phyloP scores from a whole-genome alignment of 1,140 invertebrate species.

The Drosophila sechellia region DNA sequence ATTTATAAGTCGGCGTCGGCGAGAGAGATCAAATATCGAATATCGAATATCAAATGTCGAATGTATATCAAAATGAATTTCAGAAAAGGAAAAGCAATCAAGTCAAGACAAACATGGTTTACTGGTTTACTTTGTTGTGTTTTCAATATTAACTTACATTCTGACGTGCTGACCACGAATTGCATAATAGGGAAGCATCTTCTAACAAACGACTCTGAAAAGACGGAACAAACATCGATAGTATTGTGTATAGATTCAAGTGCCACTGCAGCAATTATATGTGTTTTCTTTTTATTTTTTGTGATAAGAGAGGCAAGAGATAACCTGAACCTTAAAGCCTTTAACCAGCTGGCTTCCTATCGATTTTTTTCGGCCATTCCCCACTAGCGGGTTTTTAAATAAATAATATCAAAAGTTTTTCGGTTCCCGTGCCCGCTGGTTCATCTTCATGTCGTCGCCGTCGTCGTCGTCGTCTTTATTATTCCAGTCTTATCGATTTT shows the following conservation, averaged over 20 bases:
- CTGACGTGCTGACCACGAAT: slow-evolving; percentile 94
- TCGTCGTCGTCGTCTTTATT: slow-evolving; percentile 46
- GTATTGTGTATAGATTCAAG: slow-evolving; percentile 50
- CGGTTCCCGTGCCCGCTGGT: slow-evolving; percentile 13
- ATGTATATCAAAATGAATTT: slow-evolving; percentile 25
- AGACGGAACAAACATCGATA: slow-evolving; percentile 79
- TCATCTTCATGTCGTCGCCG: slow-evolving; percentile 43
- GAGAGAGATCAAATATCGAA: slow-evolving; percentile 28
- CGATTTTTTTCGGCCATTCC: slow-evolving; percentile 35
- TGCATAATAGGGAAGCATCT: slow-evolving; percentile 94
- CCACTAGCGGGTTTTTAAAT: slow-evolving; percentile 59
- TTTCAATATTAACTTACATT: slow-evolving; percentile 89
- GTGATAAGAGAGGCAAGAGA: not conserved
- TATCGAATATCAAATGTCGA: slow-evolving; percentile 1
- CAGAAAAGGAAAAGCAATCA: slow-evolving; percentile 51
- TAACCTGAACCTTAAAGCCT: slow-evolving; percentile 28
- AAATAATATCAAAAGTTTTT: slow-evolving; percentile 70
- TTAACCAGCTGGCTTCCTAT: slow-evolving; percentile 31
- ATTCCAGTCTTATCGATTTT: slow-evolving; percentile 76
- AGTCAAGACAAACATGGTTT: slow-evolving; percentile 25
- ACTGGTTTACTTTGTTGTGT: slow-evolving; percentile 8
- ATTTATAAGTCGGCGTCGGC: slow-evolving; percentile 9
- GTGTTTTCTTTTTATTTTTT: not conserved
- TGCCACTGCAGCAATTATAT: slow-evolving; percentile 16
- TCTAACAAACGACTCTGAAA: slow-evolving; percentile 93